Percentiles rank a stretch among this genome's conserved stretches.
Evolutionary conservation across 2,797 vertebrate species (phyloP).

Genomic region (Ptychobarbus kaznakovi): DNA sequence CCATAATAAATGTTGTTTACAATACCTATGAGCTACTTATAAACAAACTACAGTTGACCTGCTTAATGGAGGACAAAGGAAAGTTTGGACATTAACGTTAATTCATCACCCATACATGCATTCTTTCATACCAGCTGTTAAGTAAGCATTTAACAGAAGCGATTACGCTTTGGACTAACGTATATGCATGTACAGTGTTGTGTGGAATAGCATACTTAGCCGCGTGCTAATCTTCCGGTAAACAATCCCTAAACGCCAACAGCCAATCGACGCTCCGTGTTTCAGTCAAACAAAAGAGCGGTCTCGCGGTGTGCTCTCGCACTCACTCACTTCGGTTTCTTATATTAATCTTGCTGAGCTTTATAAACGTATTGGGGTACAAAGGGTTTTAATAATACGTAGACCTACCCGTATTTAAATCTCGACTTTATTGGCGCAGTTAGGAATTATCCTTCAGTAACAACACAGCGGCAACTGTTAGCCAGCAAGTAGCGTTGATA

Average conservation of each 20-base stretch:
- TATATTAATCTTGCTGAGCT: background rate
- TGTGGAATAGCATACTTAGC: conserved; percentile 43
- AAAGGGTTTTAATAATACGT: background rate
- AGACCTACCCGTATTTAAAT: conserved; percentile 51
- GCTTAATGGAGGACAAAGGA: conserved; percentile 11
- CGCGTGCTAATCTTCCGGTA: conserved; percentile 65
- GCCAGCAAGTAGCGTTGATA: conserved; percentile 38
- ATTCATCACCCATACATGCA: background rate
- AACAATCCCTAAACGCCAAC: conserved; percentile 14
- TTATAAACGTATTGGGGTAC: background rate
- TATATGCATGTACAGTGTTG: background rate
- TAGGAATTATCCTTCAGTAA: conserved; percentile 18
- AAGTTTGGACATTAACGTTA: background rate
- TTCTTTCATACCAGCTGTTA: background rate
- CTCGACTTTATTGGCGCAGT: background rate
- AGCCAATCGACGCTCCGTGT: conserved; percentile 39
- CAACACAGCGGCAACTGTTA: conserved; percentile 33
- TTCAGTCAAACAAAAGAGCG: conserved; percentile 60
- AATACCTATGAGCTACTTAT: background rate
- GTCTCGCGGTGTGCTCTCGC: background rate
- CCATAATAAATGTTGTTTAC: background rate
- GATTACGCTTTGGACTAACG: background rate
- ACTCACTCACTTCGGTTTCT: background rate
- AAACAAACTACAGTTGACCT: background rate
- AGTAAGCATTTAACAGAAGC: background rate